Evolutionary conservation across 2,888 invertebrate species (phyloP), one percentile per base, ranked within the genome.

Genomic region (Leptinotarsa juncta): DNA sequence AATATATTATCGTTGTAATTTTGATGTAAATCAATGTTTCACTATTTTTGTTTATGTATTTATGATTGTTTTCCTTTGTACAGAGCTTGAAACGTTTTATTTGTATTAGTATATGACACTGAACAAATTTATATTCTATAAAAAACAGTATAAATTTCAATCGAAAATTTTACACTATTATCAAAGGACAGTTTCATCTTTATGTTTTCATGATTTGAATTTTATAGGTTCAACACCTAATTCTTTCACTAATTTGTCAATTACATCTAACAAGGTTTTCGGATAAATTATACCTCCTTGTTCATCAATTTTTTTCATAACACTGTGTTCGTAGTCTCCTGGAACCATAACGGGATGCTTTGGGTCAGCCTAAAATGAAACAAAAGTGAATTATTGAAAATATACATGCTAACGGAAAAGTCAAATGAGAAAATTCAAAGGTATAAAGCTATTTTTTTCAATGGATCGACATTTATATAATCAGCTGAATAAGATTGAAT

Each of bases 221-320:
- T 71, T 49, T n/a, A 73, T 32, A 53, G 71, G 67, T 50, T 73
- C 26, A 18, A 94, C 91, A 5, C 91, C 90, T 26, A 81, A 67
- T 49, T 66, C 69, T 68, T 81, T 71, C 10, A 73, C 67, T 18
- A 81, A 67, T 26, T 75, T 70, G 16, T 74, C 71, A 15, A 72
- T 68, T 14, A 78, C 77, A 57, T 79, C 70, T 14, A 74, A 70
- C 20, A 79, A 77, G 70, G 73, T 72, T 60, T 77, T 72, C 0
- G 60, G 70, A 20, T 70, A 65, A 23, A 70, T 62, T 26, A 65
- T 62, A 15, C 65, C 65, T 5, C 71, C 65, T 49, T 71, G 26
- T 20, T 65, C 4, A 20, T 73, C 73, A 15, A 67, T 62, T 18
- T 53, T 14, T 42, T 65, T 51, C 42, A 73, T 50, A 14, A 48